Percentiles rank a stretch among this genome's conserved stretches.
phyloP scores from a whole-genome alignment of 2,888 invertebrate species.

The Pollenia angustigena region DNA sequence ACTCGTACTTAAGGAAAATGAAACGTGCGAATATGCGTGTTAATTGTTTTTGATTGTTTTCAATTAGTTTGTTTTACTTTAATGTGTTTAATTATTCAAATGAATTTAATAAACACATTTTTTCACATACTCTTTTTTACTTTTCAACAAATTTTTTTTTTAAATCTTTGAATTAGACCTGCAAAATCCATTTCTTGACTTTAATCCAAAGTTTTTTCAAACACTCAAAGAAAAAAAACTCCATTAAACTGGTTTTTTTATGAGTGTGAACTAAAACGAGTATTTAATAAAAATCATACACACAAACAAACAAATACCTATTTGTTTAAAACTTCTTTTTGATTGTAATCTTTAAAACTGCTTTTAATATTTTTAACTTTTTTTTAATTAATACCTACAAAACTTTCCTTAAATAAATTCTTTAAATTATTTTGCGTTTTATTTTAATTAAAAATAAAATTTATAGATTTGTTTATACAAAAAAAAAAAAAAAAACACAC shows the following conservation, averaged over 20 bases:
- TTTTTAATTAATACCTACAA: conserved; percentile 10
- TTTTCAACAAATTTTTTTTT: background rate
- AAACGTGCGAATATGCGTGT: conserved; percentile 51
- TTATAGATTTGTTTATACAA: conserved; percentile 21
- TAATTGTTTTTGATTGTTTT: conserved; percentile 48
- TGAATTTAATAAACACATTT: background rate
- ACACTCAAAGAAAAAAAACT: conserved; percentile 8
- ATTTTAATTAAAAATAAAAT: conserved; percentile 27
- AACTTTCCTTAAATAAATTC: conserved; percentile 14
- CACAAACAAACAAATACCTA: conserved; percentile 2
- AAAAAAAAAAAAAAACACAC: background rate
- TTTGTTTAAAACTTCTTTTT: conserved; percentile 12
- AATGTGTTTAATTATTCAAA: conserved; percentile 10
- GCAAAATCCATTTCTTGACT: conserved; percentile 31
- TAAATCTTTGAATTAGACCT: background rate
- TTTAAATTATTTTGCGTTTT: conserved; percentile 55
- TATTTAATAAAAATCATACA: background rate
- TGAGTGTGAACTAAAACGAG: conserved; percentile 36
- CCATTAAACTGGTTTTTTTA: conserved; percentile 58
- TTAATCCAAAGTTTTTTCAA: background rate
- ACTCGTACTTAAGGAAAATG: background rate
- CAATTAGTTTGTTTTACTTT: conserved; percentile 9
- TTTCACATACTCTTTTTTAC: background rate
- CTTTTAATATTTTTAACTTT: conserved; percentile 22
- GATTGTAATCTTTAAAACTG: conserved; percentile 14